These are phyloP conservation scores for Hypena proboscidalis DNA, from an alignment of 2,888 invertebrate species.

Conservation along the genomic window DNA sequence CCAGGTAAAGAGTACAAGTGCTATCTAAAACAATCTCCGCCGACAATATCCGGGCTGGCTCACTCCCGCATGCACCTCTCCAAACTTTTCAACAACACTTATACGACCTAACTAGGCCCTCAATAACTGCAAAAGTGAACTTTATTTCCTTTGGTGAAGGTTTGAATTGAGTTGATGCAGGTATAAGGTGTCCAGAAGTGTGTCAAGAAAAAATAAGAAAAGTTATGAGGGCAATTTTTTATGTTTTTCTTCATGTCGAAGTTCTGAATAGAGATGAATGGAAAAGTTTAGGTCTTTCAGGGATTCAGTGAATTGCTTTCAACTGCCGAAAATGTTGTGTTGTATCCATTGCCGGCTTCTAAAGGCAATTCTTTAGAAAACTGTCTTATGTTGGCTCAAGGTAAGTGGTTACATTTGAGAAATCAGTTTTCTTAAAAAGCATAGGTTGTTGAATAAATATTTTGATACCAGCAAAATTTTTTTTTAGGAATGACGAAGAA, in stretches of 20 bases:
- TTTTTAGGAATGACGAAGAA: no score
- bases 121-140: slow-evolving; percentile 5
- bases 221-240: slow-evolving; percentile 5
- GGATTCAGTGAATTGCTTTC: background rate
- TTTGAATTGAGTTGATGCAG: background rate
- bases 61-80: slow-evolving; percentile 43
- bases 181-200: slow-evolving; percentile 19
- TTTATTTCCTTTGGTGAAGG: background rate
- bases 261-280: slow-evolving; percentile 6
- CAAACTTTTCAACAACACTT: slow-evolving; percentile 31
- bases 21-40: slow-evolving; percentile 72
- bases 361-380: no score
- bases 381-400: no score
- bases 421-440: no score
- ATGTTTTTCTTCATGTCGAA: slow-evolving; percentile 5
- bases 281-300: slow-evolving; percentile 1
- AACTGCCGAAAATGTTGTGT: no score
- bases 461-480: no score
- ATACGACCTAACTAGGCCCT: slow-evolving; percentile 25
- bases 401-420: no score
- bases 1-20: slow-evolving; percentile 48
- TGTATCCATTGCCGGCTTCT: no score
- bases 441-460: no score
- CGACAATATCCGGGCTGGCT: slow-evolving; percentile 64
- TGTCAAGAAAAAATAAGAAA: slow-evolving; percentile 23